phyloP scores from a whole-genome alignment of 1,140 invertebrate genomes.

The Olivierus martensii region DNA sequence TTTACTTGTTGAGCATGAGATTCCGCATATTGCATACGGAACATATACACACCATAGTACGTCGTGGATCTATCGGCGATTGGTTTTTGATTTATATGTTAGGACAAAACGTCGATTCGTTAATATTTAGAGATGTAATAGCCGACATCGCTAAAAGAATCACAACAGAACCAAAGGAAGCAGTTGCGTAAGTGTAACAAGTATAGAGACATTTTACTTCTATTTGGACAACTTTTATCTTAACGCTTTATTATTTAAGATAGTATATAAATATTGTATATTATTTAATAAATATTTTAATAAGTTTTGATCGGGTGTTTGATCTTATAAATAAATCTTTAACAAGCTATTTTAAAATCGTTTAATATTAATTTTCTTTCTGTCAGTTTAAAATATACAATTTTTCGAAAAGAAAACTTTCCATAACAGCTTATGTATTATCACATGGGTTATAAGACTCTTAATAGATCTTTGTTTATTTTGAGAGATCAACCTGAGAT shows the following conservation, averaged over 20 bases:
- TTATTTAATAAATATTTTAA: too few species aligned
- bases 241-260: too few species aligned
- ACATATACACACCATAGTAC: conserved; percentile 77
- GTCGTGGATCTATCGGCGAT: conserved; percentile 80
- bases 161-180: conserved; percentile 22
- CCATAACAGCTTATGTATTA: not conserved
- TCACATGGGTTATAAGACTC: too few species aligned
- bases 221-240: too few species aligned
- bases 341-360: too few species aligned
- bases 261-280: too few species aligned
- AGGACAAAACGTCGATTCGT: conserved; percentile 85
- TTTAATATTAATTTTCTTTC: too few species aligned
- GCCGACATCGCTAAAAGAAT: conserved; percentile 75
- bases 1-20: conserved; percentile 73
- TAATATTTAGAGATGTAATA: conserved; percentile 83
- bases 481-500: too few species aligned
- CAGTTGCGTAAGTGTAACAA: conserved; percentile 31
- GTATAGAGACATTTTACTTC: too few species aligned
- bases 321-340: not conserved
- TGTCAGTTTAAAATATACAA: too few species aligned
- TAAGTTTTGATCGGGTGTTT: conserved; percentile 5
- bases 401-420: too few species aligned
- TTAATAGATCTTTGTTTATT: conserved; percentile 21
- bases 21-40: conserved; percentile 72
- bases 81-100: conserved; percentile 93